Percentiles rank a stretch among this genome's conserved stretches.
phyloP scores from a whole-genome alignment of 2,888 invertebrate genomes.

The Serripes groenlandicus region DNA sequence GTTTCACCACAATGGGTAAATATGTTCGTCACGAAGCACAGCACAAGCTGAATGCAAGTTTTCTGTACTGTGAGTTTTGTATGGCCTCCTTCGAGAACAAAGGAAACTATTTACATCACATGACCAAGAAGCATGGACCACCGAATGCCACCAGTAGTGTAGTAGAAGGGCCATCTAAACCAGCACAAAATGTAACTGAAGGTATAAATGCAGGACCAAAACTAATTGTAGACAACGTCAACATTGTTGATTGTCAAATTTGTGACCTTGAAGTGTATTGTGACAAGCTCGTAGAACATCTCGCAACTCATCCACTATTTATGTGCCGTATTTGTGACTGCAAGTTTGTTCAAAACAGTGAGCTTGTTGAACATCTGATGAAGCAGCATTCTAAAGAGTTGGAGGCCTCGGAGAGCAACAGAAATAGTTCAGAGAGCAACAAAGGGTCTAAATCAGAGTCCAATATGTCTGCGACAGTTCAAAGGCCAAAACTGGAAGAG shows the following conservation, averaged over 20 bases:
- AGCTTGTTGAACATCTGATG: conserved; percentile 61
- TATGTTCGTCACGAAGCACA: conserved; percentile 54
- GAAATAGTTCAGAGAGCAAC: conserved; percentile 5
- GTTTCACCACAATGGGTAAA: conserved; percentile 46
- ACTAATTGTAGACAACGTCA: conserved; percentile 16
- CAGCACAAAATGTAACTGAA: neutral
- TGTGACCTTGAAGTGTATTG: conserved; percentile 58
- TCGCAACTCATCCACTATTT: conserved; percentile 49
- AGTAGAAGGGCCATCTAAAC: neutral
- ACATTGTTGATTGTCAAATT: conserved; percentile 57
- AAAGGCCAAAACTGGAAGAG: conserved; percentile 14
- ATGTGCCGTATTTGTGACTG: conserved; percentile 59
- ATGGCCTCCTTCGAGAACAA: conserved; percentile 51
- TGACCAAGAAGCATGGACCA: conserved; percentile 35
- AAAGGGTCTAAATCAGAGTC: neutral
- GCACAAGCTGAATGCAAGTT: conserved; percentile 41
- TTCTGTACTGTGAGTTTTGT: conserved; percentile 62
- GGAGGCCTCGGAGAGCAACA: conserved; percentile 7
- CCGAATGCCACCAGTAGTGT: neutral
- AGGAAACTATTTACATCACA: conserved; percentile 55
- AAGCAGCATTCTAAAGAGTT: conserved; percentile 50
- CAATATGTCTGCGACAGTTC: neutral
- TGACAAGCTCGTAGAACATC: conserved; percentile 46
- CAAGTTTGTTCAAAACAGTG: conserved; percentile 58
- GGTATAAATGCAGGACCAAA: neutral